Percentiles rank a stretch among this genome's conserved stretches.
Conservation (phyloP, 2,113 vertebrate genomes). For the Cyprinus carpio region DNA sequence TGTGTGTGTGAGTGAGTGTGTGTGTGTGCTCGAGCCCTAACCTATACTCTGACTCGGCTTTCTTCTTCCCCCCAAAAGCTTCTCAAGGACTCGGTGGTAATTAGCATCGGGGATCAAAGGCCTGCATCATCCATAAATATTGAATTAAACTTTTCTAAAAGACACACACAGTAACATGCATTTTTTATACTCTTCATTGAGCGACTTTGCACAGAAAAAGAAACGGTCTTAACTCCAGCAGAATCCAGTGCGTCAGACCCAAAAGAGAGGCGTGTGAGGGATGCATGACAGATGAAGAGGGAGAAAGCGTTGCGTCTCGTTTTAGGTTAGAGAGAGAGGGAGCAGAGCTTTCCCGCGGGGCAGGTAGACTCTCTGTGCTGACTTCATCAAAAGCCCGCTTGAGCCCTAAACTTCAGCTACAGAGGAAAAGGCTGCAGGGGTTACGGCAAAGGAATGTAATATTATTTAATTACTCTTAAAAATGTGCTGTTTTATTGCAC, state of each 20-base stretch:
- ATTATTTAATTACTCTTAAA: constrained; percentile 36
- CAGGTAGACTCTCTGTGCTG: constrained; percentile 61
- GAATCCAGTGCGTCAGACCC: neutral
- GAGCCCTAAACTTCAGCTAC: constrained; percentile 63
- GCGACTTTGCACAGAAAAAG: constrained; percentile 20
- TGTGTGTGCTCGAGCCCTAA: too few relatives aligned
- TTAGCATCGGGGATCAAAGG: constrained; percentile 67
- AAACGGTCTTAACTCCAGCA: constrained; percentile 9
- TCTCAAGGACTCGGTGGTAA: constrained; percentile 67
- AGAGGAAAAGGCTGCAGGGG: constrained; percentile 45
- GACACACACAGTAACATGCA: constrained; percentile 41
- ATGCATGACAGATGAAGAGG: constrained; percentile 21
- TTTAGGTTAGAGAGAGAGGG: constrained; percentile 69
- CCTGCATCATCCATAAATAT: constrained; percentile 64
- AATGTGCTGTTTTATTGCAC: neutral
- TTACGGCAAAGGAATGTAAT: constrained; percentile 23
- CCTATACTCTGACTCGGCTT: constrained; percentile 22
- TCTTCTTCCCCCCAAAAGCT: constrained; percentile 55
- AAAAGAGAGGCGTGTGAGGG: constrained; percentile 13
- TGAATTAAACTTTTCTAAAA: constrained; percentile 47
- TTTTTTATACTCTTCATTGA: constrained; percentile 29
- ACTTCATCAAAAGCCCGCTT: constrained; percentile 68
- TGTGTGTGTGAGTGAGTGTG: too few relatives aligned
- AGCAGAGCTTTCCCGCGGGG: constrained; percentile 58
- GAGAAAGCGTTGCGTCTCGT: constrained; percentile 62